Evolutionary conservation across 1,140 invertebrate species (phyloP).

Genomic region (Listronotus bonariensis): DNA sequence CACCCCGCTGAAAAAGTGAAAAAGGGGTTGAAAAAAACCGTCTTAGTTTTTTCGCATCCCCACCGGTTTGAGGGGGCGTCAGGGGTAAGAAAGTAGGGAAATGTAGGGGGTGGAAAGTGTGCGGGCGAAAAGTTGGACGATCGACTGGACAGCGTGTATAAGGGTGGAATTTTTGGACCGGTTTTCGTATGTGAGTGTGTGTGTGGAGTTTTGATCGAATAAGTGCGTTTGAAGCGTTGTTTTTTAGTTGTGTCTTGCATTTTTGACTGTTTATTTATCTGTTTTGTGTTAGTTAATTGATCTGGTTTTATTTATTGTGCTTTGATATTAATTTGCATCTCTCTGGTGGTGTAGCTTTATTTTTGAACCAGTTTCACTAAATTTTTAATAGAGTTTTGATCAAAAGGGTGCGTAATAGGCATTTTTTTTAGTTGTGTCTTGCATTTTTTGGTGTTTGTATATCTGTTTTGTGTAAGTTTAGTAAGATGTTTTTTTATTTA

Average conservation of each 20-base stretch:
- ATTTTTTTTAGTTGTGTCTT: too few relatives aligned
- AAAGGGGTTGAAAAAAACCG: slow-evolving; percentile 46
- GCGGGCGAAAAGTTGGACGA: slow-evolving; percentile 24
- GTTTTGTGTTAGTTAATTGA: too few relatives aligned
- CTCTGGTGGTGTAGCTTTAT: too few relatives aligned
- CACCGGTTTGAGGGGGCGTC: slow-evolving; percentile 32
- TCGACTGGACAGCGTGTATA: slow-evolving; percentile 17
- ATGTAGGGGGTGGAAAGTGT: slow-evolving; percentile 28
- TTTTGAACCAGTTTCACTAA: too few relatives aligned
- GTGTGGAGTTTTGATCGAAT: slow-evolving; percentile 3
- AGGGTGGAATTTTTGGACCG: slow-evolving; percentile 10
- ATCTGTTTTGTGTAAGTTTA: too few relatives aligned
- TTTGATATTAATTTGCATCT: too few relatives aligned
- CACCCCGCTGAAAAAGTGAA: slow-evolving; percentile 41
- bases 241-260: slow-evolving; percentile 3
- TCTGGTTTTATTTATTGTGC: too few relatives aligned
- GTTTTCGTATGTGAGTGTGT: slow-evolving; percentile 8
- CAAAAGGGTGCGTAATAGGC: too few relatives aligned
- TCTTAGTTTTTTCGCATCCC: slow-evolving; percentile 47
- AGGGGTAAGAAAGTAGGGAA: slow-evolving; percentile 38
- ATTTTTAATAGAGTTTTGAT: too few relatives aligned
- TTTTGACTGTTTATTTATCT: not conserved
- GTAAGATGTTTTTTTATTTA: too few relatives aligned
- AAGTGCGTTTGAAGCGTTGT: not conserved
- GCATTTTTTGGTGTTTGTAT: too few relatives aligned